Percentiles rank a stretch among this genome's conserved stretches.
Evolutionary conservation across 2,888 invertebrate species (phyloP).

Genomic region (Zygogramma bicolorata): DNA sequence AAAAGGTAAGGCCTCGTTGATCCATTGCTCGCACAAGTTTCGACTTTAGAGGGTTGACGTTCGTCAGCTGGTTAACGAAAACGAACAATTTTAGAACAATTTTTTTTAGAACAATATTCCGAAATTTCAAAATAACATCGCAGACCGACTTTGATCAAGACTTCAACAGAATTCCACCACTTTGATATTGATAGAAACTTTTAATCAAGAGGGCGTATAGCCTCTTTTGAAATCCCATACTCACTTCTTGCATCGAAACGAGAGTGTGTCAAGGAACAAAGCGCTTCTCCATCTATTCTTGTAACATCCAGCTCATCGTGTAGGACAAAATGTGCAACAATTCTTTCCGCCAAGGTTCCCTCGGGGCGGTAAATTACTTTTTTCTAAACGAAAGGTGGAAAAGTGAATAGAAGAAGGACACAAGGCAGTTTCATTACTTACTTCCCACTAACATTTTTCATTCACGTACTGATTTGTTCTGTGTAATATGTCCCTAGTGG

Average conservation of each 20-base stretch:
- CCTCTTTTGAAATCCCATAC: no score
- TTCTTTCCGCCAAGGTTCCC: neutral
- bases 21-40: no score
- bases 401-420: neutral
- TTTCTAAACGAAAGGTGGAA: neutral
- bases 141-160: no score
- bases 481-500: neutral
- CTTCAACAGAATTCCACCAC: no score
- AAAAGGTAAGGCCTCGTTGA: no score
- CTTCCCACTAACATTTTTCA: neutral
- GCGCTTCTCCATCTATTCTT: neutral
- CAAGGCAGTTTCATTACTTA: neutral
- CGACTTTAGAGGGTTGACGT: no score
- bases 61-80: no score
- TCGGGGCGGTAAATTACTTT: neutral
- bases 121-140: no score
- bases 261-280: neutral
- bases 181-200: no score
- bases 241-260: neutral
- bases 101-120: no score
- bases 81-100: no score
- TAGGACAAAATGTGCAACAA: neutral
- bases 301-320: neutral
- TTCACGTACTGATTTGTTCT: neutral
- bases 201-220: no score